Evolutionary conservation across 2,797 vertebrate species (phyloP), one percentile per base, ranked within the genome.

Genomic region (Phyllotis vaccarum): DNA sequence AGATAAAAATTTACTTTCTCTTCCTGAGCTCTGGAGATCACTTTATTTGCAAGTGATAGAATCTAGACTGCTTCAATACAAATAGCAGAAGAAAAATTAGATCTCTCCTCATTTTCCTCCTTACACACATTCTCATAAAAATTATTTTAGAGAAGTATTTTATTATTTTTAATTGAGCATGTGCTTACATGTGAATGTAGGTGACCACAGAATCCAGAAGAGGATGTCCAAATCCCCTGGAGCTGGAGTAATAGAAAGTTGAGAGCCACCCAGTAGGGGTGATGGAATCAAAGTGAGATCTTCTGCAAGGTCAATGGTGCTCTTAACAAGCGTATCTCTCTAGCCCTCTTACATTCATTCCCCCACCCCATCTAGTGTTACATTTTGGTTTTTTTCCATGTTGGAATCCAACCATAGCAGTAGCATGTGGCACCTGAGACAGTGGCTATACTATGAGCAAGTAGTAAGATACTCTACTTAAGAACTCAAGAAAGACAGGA

Each of bases 1-100:
- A 90, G 21, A 82, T 64, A 21, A 93, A 93, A 62, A 68, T 90
- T 43, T 79, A 7, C 31, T 66, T 56, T 89, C 54, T 16, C 56
- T 90, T 89, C 43, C 16, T 72, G 27, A 43, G 12, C 29, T 90
- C 43, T n/a, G 66, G n/a, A 75, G 14, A 70, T 93, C 40, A 90
- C 52, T 91, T 79, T 7, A 37, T 49, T 66, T 92, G 37, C 24
- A 60, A 74, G 72, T 52, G 29, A 49, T 62, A 66, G 40, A 72
- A 79, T 86, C 37, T 90, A 76, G 83, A 89, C 9, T 91, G 5
- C 54, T 37, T 10, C 34, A 78, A 90, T 12, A 86, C 37, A 87
- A 87, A 14, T 2, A 89, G 37, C 29, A 86, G 54, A 75, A 86
- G 5, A 54, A 91, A 94, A 81, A 52, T 34, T 13, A 31, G 6